Base-by-base conservation (phyloP, 2,797 vertebrate genomes). In the Takifugu ocellatus region DNA sequence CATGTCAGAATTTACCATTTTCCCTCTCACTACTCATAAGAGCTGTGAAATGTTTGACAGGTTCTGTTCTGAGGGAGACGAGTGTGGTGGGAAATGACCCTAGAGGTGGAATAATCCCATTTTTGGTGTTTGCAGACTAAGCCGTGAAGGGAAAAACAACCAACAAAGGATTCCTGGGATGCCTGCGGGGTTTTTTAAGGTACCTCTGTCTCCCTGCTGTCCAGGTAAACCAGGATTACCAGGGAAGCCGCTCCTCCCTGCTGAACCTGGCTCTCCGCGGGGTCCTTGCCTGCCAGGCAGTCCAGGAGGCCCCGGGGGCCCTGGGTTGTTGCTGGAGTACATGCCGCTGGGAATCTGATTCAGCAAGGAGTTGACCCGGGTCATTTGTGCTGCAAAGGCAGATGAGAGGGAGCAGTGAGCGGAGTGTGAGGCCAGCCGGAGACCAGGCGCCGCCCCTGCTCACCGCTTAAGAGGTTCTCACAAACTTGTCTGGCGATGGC, bases 401-500 rank as follows among this genome's bases (percentile, higher is more conserved):
- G 17, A 54, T 24, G 9, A 49, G n/a, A 14, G 6, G 14, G 49
- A 59, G 12, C 10, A 15, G 56, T 27, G 6, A 57, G 63, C 12
- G n/a, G 46, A 25, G 25, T 5, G 14, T 16, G 43, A 44, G 43
- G 43, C 14, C 3, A 16, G 2, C 16, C 3, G 0, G 10, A n/a
- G 43, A 15, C 31, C 8, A 8, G 43, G 11, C 36, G 36, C 7
- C 11, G n/a, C 1, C 10, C 1, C 7, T 2, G 47, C 88, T 94
- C 85, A 98, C 96, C 91, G 54, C 88, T 94, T 55, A 99, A 95
- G 53, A 99, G 69, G 63, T 96, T 94, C 83, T 98, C 95, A 52
- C 97, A 99, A 45, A 99, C 95, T 90, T 98, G 96, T 89, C 96
- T 92, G 82, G 97, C 96, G 55, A 99, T 95, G 62, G 95, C 93